phyloP scores from a whole-genome alignment of 1,140 invertebrate genomes.

The Aphaenogaster floridana region DNA sequence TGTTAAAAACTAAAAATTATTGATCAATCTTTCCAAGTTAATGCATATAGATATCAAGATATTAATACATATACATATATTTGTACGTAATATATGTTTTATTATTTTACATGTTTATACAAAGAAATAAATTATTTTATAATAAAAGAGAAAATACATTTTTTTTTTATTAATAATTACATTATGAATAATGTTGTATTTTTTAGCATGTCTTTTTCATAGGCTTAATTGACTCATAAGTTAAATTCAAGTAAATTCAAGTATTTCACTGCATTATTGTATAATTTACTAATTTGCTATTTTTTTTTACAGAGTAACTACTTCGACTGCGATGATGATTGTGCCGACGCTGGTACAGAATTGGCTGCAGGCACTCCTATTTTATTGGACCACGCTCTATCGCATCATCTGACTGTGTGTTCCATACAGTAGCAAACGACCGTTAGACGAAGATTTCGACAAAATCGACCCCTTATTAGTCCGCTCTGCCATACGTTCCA shows the following conservation, averaged over 20 bases:
- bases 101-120: neutral
- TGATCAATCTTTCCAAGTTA: neutral
- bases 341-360: slow-evolving; percentile 85
- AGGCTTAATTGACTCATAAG: neutral
- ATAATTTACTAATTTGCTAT: neutral
- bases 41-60: neutral
- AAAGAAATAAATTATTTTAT: neutral
- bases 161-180: neutral
- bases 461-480: slow-evolving; percentile 27
- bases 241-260: neutral
- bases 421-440: slow-evolving; percentile 85
- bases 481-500: slow-evolving; percentile 46
- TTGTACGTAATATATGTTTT: neutral
- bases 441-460: slow-evolving; percentile 47
- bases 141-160: neutral
- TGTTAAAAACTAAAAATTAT: neutral
- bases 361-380: slow-evolving; percentile 87
- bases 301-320: slow-evolving; percentile 85
- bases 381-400: slow-evolving; percentile 86
- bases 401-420: slow-evolving; percentile 85
- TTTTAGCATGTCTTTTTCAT: neutral
- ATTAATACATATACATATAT: neutral
- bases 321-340: slow-evolving; percentile 87
- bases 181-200: neutral
- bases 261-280: neutral